Evolutionary conservation across 2,113 vertebrate species (phyloP), one percentile per base, ranked within the genome.

Genomic region (Bungarus multicinctus): DNA sequence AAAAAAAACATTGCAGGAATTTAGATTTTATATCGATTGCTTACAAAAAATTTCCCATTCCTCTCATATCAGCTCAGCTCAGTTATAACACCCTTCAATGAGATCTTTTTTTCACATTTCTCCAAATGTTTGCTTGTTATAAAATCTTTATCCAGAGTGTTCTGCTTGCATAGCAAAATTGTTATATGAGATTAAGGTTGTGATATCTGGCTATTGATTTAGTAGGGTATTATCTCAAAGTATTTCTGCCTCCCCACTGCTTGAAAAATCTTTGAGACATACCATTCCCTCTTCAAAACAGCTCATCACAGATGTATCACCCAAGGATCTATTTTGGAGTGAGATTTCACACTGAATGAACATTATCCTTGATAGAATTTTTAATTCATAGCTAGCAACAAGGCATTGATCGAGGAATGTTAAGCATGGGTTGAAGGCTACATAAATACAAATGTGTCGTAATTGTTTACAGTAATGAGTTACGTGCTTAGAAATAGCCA

Each of bases 381-480:
- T 92, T 93, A 95, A 64, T 53, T 89, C 93, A 25, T 85, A 64
- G 86, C 20, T 27, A 93, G 92, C 89, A 95, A 89, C 94, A 52
- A 30, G 91, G 74, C 91, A 1, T 18, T 86, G 88, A 94, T 94
- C 91, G 47, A 43, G 11, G 74, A 60, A 9, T 81, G 34, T 88
- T 95, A 89, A 94, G 94, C 87, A 34, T 93, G 86, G 91, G 2
- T 55, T n/a, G 92, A 93, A 3, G 94, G 90, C 90, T 92, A 7
- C 91, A 45, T 47, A 94, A 96, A 94, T 16, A 87, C 0, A 89
- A 91, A 90, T 81, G 30, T 0, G 95, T 90, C 2, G 4, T 81
- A 92, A 94, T 94, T 96, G 91, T 95, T 95, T 96, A 93, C 89
- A 85, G 55, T 64, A 25, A 91, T 94, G 91, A 87, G n/a, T 64